These are phyloP conservation scores for Thymelicus sylvestris DNA, from an alignment of 2,888 invertebrate genomes.

Conservation along the genomic window DNA sequence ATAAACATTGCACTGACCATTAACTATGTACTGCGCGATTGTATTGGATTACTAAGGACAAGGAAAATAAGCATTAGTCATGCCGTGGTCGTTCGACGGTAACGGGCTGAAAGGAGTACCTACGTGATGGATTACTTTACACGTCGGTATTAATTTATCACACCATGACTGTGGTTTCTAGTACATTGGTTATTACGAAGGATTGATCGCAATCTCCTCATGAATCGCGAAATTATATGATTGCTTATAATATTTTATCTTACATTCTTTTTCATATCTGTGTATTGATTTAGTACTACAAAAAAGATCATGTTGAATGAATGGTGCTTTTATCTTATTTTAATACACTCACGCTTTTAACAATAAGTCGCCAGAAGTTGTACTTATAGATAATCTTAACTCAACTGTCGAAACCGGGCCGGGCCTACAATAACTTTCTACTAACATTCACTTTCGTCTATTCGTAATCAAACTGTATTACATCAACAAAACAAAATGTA, in stretches of 20 bases:
- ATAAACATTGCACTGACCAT: conserved; percentile 21
- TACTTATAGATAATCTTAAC: conserved; percentile 35
- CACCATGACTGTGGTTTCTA: conserved; percentile 32
- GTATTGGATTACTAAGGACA: conserved; percentile 29
- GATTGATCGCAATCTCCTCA: conserved; percentile 9
- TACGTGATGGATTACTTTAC: conserved; percentile 34
- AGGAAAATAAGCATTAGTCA: conserved; percentile 37
- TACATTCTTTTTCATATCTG: conserved; percentile 9
- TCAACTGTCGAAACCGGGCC: conserved; percentile 36
- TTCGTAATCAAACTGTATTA: conserved; percentile 26
- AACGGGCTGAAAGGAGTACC: conserved; percentile 31
- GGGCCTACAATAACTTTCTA: conserved; percentile 58
- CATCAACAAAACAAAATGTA: neutral
- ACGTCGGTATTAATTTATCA: conserved; percentile 25
- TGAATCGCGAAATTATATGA: conserved; percentile 4
- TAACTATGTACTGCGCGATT: conserved; percentile 4
- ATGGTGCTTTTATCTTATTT: neutral
- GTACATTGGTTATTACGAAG: conserved; percentile 6
- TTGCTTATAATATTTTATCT: conserved; percentile 17
- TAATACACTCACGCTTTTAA: conserved; percentile 6
- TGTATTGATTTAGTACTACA: neutral
- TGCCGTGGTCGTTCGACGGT: conserved; percentile 36
- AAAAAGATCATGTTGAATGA: neutral
- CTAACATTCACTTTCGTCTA: conserved; percentile 67
- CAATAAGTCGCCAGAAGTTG: conserved; percentile 14